phyloP scores from a whole-genome alignment of 2,888 invertebrate species.

The Norana najaformis region DNA sequence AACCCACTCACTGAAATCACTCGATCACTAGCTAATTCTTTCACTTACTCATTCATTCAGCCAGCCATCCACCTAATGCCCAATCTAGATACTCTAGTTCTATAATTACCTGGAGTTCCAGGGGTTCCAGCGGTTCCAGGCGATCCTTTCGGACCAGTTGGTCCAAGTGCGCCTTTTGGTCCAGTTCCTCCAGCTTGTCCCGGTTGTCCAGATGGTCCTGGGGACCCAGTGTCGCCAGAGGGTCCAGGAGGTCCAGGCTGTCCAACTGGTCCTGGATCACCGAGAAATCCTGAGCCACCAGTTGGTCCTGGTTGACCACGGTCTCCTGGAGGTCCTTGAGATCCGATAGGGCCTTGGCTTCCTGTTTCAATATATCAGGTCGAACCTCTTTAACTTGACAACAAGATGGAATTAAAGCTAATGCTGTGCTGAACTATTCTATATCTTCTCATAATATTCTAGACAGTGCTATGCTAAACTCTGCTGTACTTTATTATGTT shows the following conservation, averaged over 20 bases:
- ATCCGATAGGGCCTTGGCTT: constrained; percentile 36
- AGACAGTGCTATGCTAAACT: too few relatives aligned
- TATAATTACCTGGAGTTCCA: constrained; percentile 20
- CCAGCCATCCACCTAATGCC: background rate
- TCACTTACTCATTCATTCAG: background rate
- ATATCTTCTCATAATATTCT: too few relatives aligned
- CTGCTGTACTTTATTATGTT: too few relatives aligned
- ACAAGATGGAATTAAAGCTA: background rate
- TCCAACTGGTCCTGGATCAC: constrained; percentile 34
- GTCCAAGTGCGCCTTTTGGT: constrained; percentile 39
- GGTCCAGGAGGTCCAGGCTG: constrained; percentile 30
- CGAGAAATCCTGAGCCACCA: constrained; percentile 29
- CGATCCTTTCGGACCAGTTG: constrained; percentile 33
- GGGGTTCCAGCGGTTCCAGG: constrained; percentile 31
- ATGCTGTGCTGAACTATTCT: too few relatives aligned
- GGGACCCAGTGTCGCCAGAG: constrained; percentile 34
- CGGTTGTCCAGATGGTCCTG: constrained; percentile 29
- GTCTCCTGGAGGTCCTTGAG: constrained; percentile 32
- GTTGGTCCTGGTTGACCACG: constrained; percentile 40
- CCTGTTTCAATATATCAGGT: constrained; percentile 28
- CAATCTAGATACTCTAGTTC: background rate
- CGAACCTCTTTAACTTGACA: background rate
- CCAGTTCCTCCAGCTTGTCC: constrained; percentile 31
- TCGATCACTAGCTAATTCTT: too few relatives aligned
- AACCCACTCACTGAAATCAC: too few relatives aligned